Base-by-base conservation (phyloP, 2,797 vertebrate species). In the Iguana delicatissima region DNA sequence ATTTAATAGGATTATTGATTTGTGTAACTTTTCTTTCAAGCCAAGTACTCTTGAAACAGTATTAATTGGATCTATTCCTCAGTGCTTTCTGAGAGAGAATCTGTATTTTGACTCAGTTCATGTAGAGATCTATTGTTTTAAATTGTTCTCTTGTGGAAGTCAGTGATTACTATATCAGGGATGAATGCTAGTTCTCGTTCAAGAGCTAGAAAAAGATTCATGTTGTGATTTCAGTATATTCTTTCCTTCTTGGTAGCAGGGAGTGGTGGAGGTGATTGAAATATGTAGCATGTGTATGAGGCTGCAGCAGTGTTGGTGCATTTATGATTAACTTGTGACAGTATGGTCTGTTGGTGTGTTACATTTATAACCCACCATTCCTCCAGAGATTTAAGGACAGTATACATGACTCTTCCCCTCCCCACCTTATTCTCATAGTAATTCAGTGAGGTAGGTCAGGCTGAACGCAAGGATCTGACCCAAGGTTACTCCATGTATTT, bases 11-110 rank as follows among this genome's bases (percentile, higher is more conserved):
- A 80, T 38, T 26, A 82, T 84, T 89, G 35, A 86, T n/a, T 80
- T 84, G 87, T 55, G 89, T 59, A 90, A 93, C 92, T 95, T 84
- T 89, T 93, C 84, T 93, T 93, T 9, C 9, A 38, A 18, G 50
- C 24, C 38, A 64, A 3, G 42, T 2, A 13, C 29, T n/a, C 10
- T 32, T 57, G n/a, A 29, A 55, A 18, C 1, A 55, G 7, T 74
- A 26, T 59, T 69, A 73, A 18, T 32, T 82, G 35, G 46, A 80
- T 38, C 1, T 2, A 24, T 73, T 50, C 1, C 69, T 35, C n/a
- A 46, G 26, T 89, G n/a, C 57, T 74, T 83, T 83, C 24, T 59
- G 50, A 59, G 50, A 32, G 10, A 22, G 7, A 52, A 35, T 64
- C 24, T 20, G 22, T 52, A 20, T 1, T 64, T 59, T 74, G 32